phyloP scores from a whole-genome alignment of 2,797 vertebrate genomes.

The Caiman crocodilus region DNA sequence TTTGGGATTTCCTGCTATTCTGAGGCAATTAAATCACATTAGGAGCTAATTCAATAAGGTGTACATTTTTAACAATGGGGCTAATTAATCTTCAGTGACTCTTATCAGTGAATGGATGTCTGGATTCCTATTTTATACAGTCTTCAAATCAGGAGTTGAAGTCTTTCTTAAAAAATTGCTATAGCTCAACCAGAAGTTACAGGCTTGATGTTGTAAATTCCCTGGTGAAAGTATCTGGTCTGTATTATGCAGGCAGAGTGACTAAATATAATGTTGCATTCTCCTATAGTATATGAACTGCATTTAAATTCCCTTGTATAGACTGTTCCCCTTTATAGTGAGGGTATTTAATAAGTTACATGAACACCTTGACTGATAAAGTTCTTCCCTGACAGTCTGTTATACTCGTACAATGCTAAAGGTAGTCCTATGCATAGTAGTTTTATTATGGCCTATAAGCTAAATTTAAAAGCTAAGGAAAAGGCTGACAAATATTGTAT shows the following conservation, averaged over 20 bases:
- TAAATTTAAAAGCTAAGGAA: not conserved
- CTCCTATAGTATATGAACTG: not conserved
- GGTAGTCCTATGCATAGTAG: not conserved
- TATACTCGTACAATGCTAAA: not conserved
- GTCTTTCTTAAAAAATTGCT: not conserved
- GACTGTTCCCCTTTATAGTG: not conserved
- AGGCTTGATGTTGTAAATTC: not conserved
- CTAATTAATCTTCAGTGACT: not conserved
- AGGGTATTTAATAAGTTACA: not conserved
- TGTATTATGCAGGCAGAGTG: not conserved
- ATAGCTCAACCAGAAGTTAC: not conserved
- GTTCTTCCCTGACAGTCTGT: constrained; percentile 11
- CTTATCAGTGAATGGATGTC: not conserved
- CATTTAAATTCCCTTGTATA: not conserved
- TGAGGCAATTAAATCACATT: not conserved
- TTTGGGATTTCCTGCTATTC: not conserved
- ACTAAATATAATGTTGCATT: not conserved
- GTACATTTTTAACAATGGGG: not conserved
- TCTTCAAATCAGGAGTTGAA: not conserved
- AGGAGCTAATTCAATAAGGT: not conserved
- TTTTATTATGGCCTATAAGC: not conserved
- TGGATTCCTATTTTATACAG: not conserved
- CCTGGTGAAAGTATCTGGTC: not conserved
- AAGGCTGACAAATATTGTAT: not conserved
- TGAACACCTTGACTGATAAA: constrained; percentile 7